Percentiles rank a stretch among this genome's conserved stretches.
Evolutionary conservation across 2,797 vertebrate species (phyloP).

Genomic region (Gymnothorax reevesii): DNA sequence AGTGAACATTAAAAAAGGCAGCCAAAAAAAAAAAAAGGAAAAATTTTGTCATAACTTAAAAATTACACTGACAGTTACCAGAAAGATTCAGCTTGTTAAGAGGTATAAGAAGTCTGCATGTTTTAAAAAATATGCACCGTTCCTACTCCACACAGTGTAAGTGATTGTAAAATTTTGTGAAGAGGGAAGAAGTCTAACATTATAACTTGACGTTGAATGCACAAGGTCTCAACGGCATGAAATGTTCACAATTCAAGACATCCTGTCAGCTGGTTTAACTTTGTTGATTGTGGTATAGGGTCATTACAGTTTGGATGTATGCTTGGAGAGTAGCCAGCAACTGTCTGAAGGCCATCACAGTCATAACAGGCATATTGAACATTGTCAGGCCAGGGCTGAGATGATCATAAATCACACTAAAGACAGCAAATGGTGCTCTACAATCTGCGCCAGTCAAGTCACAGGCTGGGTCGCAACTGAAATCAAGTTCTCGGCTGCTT

Average conservation of each 20-base stretch:
- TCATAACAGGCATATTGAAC: background rate
- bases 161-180: background rate
- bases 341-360: background rate
- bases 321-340: background rate
- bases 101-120: background rate
- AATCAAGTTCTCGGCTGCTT: background rate
- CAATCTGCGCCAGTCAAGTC: background rate
- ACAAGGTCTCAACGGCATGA: background rate
- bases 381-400: background rate
- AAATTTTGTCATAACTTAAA: background rate
- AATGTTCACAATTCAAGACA: background rate
- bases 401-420: background rate
- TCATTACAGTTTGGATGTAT: background rate
- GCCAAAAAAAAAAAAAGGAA: no score
- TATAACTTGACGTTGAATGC: background rate
- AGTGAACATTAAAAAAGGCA: conserved; percentile 39
- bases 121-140: background rate
- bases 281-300: background rate
- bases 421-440: background rate
- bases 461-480: background rate
- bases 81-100: background rate
- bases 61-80: background rate
- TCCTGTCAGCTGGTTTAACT: background rate
- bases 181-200: background rate
- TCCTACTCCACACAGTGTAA: background rate